Evolutionary conservation across 2,113 vertebrate species (phyloP).

Genomic region (Pelobates fuscus): DNA sequence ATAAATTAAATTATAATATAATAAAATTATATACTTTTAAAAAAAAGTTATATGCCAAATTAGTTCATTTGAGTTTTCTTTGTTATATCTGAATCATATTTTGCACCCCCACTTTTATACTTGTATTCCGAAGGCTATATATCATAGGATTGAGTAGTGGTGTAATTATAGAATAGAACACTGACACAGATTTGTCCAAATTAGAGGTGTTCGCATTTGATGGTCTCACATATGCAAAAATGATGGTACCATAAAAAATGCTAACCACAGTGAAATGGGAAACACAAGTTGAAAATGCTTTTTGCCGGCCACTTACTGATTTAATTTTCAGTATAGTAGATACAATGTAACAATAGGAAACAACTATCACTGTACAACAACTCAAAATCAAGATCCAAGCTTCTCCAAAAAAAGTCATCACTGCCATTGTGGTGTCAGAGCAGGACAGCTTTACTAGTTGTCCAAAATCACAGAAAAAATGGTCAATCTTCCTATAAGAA

Average conservation of each 20-base stretch:
- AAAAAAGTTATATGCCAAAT: too few relatives aligned
- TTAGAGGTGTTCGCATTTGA: conserved; percentile 50
- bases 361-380: conserved; percentile 29
- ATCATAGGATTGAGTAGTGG: conserved; percentile 57
- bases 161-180: conserved; percentile 53
- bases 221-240: conserved; percentile 57
- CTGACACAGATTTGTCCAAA: conserved; percentile 55
- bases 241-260: conserved; percentile 56
- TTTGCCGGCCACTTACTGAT: conserved; percentile 27
- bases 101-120: conserved; percentile 37
- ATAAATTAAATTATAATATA: too few relatives aligned
- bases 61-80: too few relatives aligned
- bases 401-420: conserved; percentile 23
- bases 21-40: too few relatives aligned
- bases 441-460: conserved; percentile 44
- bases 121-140: conserved; percentile 58
- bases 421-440: conserved; percentile 16
- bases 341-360: conserved; percentile 46
- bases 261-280: conserved; percentile 54
- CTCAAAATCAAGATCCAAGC: conserved; percentile 26
- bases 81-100: not conserved
- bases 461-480: conserved; percentile 49
- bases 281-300: conserved; percentile 51
- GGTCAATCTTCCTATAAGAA: conserved; percentile 25
- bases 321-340: conserved; percentile 31